Base-by-base conservation (phyloP, 1,140 invertebrate species). In the Hestina assimilis region DNA sequence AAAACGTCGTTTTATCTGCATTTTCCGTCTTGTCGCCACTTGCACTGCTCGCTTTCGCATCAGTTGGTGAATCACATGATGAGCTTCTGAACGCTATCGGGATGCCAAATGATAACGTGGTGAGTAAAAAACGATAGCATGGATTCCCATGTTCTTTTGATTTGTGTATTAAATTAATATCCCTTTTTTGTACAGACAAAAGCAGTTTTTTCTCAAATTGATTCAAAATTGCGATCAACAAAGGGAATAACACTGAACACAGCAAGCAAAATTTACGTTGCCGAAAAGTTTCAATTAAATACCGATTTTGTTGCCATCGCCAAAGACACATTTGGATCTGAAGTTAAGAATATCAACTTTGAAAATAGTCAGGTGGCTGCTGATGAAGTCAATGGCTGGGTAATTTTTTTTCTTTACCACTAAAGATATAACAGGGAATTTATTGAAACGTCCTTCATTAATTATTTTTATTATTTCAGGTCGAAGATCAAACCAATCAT, bases 401-500 rank as follows among this genome's bases (percentile, higher is more conserved):
- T 96, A 75, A 74, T n/a, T n/a, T n/a, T n/a, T n/a, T n/a, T n/a
- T n/a, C n/a, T n/a, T n/a, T n/a, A n/a, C n/a, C n/a, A n/a, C n/a
- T n/a, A n/a, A n/a, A n/a, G n/a, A n/a, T n/a, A n/a, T n/a, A n/a
- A n/a, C n/a, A n/a, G n/a, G n/a, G n/a, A n/a, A n/a, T n/a, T n/a
- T n/a, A n/a, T n/a, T n/a, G n/a, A n/a, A n/a, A n/a, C n/a, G n/a
- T n/a, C n/a, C n/a, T n/a, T n/a, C n/a, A n/a, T n/a, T n/a, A n/a
- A n/a, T n/a, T n/a, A 24, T 40, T 55, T 35, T 33, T 9, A 52
- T 38, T 28, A 23, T 65, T 70, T 12, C 24, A 83, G 94, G 92
- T 96, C 0, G 90, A 92, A 74, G 67, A 90, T 4, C 89, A 93
- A 73, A 96, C 95, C 0, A 90, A 93, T 59, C 85, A 93, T 56